phyloP scores from a whole-genome alignment of 2,797 vertebrate genomes.

The Phrynocephalus guinanensis region DNA sequence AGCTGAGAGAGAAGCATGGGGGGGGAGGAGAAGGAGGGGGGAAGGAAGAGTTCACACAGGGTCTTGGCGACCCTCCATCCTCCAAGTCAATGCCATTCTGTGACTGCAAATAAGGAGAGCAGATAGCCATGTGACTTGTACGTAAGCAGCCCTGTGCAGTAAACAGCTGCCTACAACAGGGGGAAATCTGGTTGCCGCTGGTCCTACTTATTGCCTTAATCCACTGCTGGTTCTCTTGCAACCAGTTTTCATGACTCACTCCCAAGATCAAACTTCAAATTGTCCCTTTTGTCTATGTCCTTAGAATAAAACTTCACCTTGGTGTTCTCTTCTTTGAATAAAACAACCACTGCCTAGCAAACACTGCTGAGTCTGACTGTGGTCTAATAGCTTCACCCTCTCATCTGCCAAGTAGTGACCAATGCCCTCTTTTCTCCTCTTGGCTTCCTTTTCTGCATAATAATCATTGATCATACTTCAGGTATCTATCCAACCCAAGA shows the following conservation, averaged over 20 bases:
- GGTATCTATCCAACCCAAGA: neutral
- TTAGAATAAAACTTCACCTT: constrained; percentile 52
- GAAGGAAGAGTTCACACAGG: neutral
- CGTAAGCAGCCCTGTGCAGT: constrained; percentile 6
- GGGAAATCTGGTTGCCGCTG: constrained; percentile 47
- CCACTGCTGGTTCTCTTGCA: constrained; percentile 52
- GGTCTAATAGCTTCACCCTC: neutral
- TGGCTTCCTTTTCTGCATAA: neutral
- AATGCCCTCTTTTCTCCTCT: neutral
- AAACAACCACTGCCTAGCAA: neutral
- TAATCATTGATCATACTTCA: neutral
- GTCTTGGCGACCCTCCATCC: neutral
- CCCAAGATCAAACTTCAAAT: constrained; percentile 52
- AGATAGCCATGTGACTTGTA: constrained; percentile 19
- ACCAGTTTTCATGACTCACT: constrained; percentile 51
- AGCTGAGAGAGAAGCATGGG: fast-evolving
- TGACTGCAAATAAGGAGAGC: neutral
- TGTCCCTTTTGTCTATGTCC: constrained; percentile 51
- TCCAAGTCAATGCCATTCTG: neutral
- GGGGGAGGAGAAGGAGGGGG: neutral
- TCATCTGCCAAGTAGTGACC: too few relatives aligned
- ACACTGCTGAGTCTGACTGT: too few relatives aligned
- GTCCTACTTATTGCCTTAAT: constrained; percentile 58
- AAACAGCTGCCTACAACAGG: constrained; percentile 44
- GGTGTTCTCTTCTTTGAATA: constrained; percentile 44